A percentile compares a stretch with the other conserved stretches of the same genome.
phyloP scores from a whole-genome alignment of 2,888 invertebrate species.

The Slavum lentiscoides region DNA sequence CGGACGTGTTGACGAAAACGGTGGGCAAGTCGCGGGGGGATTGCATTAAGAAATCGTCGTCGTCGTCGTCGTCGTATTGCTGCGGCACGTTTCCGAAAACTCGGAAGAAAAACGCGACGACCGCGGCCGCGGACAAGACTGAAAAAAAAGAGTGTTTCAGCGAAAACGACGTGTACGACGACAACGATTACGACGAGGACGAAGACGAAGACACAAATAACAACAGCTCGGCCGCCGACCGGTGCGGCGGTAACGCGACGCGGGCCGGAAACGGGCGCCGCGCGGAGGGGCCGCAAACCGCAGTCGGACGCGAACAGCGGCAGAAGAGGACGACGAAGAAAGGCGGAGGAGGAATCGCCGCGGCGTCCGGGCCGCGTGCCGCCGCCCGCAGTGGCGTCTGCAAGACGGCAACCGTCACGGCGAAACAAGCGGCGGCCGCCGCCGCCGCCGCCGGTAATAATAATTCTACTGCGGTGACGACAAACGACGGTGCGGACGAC shows the following conservation, averaged over 20 bases:
- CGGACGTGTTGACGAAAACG: conserved; percentile 52
- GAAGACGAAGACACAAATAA: conserved; percentile 18
- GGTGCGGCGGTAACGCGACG: background rate
- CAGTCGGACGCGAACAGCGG: background rate
- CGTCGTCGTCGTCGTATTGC: background rate
- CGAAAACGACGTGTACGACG: conserved; percentile 38
- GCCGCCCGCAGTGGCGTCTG: background rate
- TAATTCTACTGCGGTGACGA: background rate
- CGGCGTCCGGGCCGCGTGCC: background rate
- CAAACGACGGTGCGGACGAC: background rate
- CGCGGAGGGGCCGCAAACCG: background rate
- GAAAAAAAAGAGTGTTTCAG: conserved; percentile 49
- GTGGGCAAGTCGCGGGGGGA: conserved; percentile 21
- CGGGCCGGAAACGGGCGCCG: background rate
- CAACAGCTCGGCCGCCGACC: background rate
- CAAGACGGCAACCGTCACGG: background rate
- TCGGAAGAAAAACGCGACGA: background rate
- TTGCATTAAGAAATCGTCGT: background rate
- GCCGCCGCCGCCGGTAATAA: too few relatives aligned
- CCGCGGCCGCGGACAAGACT: background rate
- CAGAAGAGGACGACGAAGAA: conserved; percentile 2
- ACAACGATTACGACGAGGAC: background rate
- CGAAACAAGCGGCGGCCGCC: background rate
- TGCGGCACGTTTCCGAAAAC: conserved; percentile 13
- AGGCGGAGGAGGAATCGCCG: background rate